Base-by-base conservation (phyloP, 2,113 vertebrate species). In the Hiodon alosoides region DNA sequence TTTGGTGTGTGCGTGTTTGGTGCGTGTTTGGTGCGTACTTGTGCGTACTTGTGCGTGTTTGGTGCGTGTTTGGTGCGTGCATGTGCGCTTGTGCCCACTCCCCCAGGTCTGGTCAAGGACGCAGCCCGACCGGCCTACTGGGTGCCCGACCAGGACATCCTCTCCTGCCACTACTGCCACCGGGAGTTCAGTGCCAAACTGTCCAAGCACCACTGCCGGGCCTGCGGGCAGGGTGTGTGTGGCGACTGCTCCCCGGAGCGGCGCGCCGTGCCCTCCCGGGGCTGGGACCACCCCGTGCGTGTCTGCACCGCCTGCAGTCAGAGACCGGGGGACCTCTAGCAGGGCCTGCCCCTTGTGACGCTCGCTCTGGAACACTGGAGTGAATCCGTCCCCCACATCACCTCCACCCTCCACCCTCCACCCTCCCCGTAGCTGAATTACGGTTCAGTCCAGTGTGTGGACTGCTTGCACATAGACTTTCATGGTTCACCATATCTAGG, bases 81-180 rank as follows among this genome's bases (percentile, higher is more conserved):
- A 16, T 73, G 60, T 6, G 52, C n/a, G 16, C 8, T 16, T n/a
- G 14, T n/a, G 53, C 48, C 16, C 64, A 2, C 55, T 47, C 16
- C 7, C 74, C 53, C 77, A 99, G 97, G 97, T 68, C 88, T 99
- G 72, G 90, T 99, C 68, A 99, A 99, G 81, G 97, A 98, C 0
- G 97, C 96, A 0, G 97, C 97, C 64, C 92, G 97, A 46, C 97
- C 97, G 0, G 90, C 94, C 0, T 99, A 99, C 89, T 99, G 97
- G 97, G 95, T 99, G 73, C 97, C 97, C 0, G 97, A 99, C 81
- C 96, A 99, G 14, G 96, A 99, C 83, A 96, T 99, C 86, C 91
- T 89, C 69, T 89, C 92, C 81, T 99, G 97, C 88, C 91, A 89
- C 85, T 92, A 87, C 79, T 99, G 97, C 87, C 94, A 91, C 83